Conservation (phyloP, 2,797 vertebrate species). For the Micropoecilia bifurca region DNA sequence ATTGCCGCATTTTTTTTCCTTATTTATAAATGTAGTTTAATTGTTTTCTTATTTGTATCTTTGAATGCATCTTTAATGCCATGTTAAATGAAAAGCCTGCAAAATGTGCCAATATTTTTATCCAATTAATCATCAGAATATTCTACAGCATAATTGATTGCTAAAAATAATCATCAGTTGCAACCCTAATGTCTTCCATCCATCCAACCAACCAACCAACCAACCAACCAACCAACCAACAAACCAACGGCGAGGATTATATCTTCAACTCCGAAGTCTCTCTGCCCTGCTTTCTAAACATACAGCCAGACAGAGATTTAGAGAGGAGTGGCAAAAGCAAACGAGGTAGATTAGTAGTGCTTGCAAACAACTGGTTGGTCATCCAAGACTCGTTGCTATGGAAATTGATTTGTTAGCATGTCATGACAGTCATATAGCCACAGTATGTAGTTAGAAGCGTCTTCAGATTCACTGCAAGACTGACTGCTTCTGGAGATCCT, state of each 20-base stretch:
- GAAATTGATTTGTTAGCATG: background rate
- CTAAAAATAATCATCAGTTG: no score
- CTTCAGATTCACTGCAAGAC: background rate
- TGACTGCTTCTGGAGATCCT: background rate
- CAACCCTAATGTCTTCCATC: no score
- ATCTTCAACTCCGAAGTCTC: background rate
- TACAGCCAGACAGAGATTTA: background rate
- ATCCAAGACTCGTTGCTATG: background rate
- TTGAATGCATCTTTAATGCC: no score
- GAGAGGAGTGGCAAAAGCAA: background rate
- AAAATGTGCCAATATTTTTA: no score
- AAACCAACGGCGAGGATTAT: background rate
- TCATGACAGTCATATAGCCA: background rate
- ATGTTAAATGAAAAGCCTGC: no score
- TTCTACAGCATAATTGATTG: no score
- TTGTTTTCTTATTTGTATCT: no score
- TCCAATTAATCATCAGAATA: no score
- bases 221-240: no score
- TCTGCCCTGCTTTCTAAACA: background rate
- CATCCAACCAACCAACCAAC: no score
- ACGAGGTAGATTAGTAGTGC: background rate
- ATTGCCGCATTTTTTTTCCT: no score
- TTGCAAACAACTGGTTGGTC: background rate
- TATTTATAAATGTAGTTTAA: no score
- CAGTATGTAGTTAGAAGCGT: background rate